Base-by-base conservation (phyloP, 1,140 invertebrate genomes). In the Drosophila mauritiana region DNA sequence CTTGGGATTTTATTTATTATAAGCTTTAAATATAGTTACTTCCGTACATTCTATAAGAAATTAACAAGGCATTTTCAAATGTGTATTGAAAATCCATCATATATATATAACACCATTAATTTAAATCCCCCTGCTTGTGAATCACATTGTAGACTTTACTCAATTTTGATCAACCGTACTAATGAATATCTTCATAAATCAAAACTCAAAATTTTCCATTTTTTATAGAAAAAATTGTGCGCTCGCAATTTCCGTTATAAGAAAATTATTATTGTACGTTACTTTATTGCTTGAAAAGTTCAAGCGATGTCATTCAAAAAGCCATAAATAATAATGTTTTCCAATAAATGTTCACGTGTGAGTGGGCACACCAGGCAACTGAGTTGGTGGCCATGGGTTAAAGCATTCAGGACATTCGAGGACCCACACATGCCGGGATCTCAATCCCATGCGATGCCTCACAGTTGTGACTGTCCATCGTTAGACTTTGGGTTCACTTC, bases 311-410 rank as follows among this genome's bases (percentile, higher is more conserved):
- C 84, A 84, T 75, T 84, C 73, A 90, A 90, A 90, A 91, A 90
- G 90, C 90, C 90, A 91, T 91, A 91, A 91, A 91, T 91, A 90
- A 91, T 90, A 91, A 90, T 91, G 82, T 90, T 91, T 91, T 80
- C 90, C 90, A 91, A 91, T 91, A 91, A 91, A 91, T 88, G 90
- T 91, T 91, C 90, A 91, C 84, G 86, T 91, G 82, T 89, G 90
- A 90, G 82, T 78, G 89, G 67, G 85, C 80, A 89, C 77, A 49
- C 69, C 74, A 39, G 69, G 64, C 59, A 53, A 76, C 59, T 67
- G 31, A 63, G 45, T 27, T 36, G 58, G 25, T 39, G 20, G 27
- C 36, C 17, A 37, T 51, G 58, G 59, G 37, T 20, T 31, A 58
- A 51, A 42, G 45, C 36, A 64, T 49, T 36, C 59, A 57, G 51